Percentiles rank a stretch among this genome's conserved stretches.
These are phyloP conservation scores for Chaetodon trifascialis DNA, from an alignment of 2,113 vertebrate genomes.

Conservation along the genomic window DNA sequence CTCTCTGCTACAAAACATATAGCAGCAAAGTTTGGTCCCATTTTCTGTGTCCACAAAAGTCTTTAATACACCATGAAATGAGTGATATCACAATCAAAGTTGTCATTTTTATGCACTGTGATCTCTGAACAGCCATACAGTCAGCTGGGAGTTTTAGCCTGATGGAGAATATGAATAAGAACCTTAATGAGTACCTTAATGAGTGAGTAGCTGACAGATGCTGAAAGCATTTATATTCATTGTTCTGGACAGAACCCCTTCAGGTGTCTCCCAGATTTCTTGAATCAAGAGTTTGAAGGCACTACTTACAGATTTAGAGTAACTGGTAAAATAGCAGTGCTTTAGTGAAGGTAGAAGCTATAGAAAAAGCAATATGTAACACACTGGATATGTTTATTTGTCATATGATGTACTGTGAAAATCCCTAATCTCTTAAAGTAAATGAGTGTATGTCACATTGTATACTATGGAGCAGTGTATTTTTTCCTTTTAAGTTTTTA, in stretches of 20 bases:
- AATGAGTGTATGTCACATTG: slow-evolving; percentile 26
- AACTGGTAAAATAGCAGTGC: not conserved
- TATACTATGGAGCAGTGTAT: not conserved
- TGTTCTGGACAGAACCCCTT: not conserved
- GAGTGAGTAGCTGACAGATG: not conserved
- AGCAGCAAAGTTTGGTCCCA: not conserved
- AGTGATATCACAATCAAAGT: not conserved
- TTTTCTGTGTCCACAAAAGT: not conserved
- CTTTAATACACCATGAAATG: not conserved
- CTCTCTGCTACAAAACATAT: not conserved
- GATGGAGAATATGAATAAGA: not conserved
- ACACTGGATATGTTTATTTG: slow-evolving; percentile 11
- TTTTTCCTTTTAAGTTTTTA: not conserved
- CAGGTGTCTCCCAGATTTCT: not conserved
- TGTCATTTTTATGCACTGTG: slow-evolving; percentile 4
- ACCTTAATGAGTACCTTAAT: not conserved
- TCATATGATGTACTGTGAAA: slow-evolving; percentile 32
- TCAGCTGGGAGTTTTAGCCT: not conserved
- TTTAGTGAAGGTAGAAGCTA: not conserved
- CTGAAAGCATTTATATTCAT: not conserved
- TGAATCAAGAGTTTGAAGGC: not conserved
- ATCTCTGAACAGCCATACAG: not conserved
- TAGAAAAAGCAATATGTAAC: slow-evolving; percentile 28
- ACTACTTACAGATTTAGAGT: not conserved
- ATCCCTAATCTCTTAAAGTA: slow-evolving; percentile 17